Evolutionary conservation across 2,797 vertebrate species (phyloP).

Genomic region (Caiman crocodilus): DNA sequence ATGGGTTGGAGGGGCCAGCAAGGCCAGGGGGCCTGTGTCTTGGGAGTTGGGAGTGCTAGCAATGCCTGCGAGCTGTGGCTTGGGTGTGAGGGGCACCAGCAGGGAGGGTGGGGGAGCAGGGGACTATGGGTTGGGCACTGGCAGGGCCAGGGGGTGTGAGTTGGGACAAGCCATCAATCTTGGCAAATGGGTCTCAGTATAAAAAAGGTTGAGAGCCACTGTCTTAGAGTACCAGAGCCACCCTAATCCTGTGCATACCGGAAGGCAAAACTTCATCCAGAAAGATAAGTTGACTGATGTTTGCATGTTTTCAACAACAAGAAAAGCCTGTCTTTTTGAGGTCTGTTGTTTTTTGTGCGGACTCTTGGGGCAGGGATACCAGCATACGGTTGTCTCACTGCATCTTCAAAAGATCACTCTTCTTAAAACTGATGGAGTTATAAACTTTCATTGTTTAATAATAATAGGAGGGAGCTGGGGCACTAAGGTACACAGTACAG

Average conservation of each 20-base stretch:
- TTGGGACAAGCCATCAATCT: not conserved
- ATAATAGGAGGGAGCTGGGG: too few relatives aligned
- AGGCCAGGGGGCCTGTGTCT: too few relatives aligned
- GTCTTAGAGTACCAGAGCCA: not conserved
- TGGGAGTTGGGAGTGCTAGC: too few relatives aligned
- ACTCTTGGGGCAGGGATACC: constrained; percentile 6
- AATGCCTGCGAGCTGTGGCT: too few relatives aligned
- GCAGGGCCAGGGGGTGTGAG: too few relatives aligned
- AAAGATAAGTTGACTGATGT: constrained; percentile 32
- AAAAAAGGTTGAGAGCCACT: not conserved
- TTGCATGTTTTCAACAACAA: constrained; percentile 64
- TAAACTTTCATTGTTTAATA: constrained; percentile 42
- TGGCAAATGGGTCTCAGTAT: not conserved
- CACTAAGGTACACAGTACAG: too few relatives aligned
- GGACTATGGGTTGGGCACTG: too few relatives aligned
- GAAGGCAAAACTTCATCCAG: not conserved
- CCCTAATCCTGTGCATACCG: not conserved
- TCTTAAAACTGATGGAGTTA: constrained; percentile 28
- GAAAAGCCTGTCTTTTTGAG: constrained; percentile 66
- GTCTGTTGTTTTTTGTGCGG: constrained; percentile 40
- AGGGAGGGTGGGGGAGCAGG: too few relatives aligned
- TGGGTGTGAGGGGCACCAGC: too few relatives aligned
- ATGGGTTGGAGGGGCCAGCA: too few relatives aligned
- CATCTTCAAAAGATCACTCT: constrained; percentile 43
- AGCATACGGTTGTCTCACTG: not conserved